Evolutionary conservation across 1,140 invertebrate species (phyloP).

Genomic region (Tetramorium parvispinum): DNA sequence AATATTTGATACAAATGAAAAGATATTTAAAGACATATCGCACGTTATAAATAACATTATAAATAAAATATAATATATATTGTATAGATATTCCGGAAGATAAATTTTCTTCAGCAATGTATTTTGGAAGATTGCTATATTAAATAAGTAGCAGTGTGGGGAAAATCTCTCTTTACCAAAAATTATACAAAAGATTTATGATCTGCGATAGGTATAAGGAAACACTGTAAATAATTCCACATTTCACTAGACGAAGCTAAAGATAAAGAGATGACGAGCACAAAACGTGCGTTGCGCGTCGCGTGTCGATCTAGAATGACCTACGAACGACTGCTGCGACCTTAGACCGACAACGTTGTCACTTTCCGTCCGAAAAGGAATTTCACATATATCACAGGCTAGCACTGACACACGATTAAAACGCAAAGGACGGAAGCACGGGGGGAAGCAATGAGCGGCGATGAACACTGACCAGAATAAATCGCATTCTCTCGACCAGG

Average conservation of each 20-base stretch:
- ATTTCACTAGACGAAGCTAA: not conserved
- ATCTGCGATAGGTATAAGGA: not conserved
- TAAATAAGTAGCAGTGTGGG: not conserved
- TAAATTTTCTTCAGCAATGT: not conserved
- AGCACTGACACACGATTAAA: slow-evolving; percentile 38
- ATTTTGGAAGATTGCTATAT: not conserved
- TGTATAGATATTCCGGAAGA: not conserved
- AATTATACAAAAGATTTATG: not conserved
- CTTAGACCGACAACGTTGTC: not conserved
- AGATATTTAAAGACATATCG: too few species aligned
- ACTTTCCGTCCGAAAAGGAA: slow-evolving; percentile 7
- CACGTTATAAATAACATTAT: not conserved
- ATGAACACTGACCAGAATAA: slow-evolving; percentile 76
- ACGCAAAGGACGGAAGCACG: not conserved
- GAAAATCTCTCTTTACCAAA: not conserved
- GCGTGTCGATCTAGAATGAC: not conserved
- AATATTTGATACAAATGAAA: too few species aligned
- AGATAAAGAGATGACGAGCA: not conserved
- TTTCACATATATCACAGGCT: slow-evolving; percentile 33
- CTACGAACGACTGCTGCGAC: not conserved
- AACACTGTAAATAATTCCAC: not conserved
- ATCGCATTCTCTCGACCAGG: slow-evolving; percentile 62
- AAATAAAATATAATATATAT: too few species aligned
- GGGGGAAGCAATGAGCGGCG: not conserved
- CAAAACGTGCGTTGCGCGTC: not conserved